Percentiles rank a stretch among this genome's conserved stretches.
Conservation (phyloP, 2,113 vertebrate genomes). For the Danionella cerebrum region DNA sequence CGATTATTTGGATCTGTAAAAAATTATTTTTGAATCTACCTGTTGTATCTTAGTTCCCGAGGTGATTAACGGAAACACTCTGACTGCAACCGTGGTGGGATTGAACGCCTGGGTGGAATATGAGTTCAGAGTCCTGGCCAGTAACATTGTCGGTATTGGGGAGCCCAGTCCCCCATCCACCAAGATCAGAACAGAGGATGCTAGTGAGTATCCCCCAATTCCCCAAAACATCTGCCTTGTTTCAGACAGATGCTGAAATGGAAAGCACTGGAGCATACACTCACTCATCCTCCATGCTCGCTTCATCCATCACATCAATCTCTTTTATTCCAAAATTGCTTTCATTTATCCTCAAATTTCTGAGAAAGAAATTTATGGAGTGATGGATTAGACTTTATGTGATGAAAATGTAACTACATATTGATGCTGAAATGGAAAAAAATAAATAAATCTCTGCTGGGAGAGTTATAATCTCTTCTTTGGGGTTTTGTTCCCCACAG, state of each 20-base stretch:
- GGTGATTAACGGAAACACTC: constrained; percentile 76
- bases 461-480: constrained; percentile 44
- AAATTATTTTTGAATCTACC: background rate
- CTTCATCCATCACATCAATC: background rate
- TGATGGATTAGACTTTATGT: no score
- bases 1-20: no score
- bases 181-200: constrained; percentile 93
- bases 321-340: background rate
- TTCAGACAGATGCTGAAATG: background rate
- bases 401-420: background rate
- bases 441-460: constrained; percentile 24
- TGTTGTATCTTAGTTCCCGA: constrained; percentile 70
- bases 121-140: constrained; percentile 90
- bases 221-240: background rate
- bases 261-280: background rate
- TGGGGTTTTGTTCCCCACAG: constrained; percentile 62
- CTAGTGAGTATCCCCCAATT: constrained; percentile 70
- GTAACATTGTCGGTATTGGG: constrained; percentile 84
- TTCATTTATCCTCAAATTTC: background rate
- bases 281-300: background rate
- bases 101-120: constrained; percentile 97
- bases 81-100: constrained; percentile 83
- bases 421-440: background rate
- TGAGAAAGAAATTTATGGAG: no score
- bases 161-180: constrained; percentile 85